Conservation (phyloP, 2,888 invertebrate species). For the Fragum sueziense region DNA sequence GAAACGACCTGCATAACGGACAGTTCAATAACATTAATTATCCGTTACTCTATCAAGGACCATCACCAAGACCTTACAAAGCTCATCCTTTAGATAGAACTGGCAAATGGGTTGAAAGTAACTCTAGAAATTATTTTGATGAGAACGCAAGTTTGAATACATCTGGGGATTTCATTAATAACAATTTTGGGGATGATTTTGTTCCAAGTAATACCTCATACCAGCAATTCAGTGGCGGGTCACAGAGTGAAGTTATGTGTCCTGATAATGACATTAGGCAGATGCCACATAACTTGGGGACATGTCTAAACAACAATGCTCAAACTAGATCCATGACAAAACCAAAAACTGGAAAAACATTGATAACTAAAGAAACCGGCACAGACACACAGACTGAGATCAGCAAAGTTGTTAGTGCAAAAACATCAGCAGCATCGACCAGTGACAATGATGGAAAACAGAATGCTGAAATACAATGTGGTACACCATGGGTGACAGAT, state of each 20-base stretch:
- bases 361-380: not conserved
- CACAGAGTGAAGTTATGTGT: no score
- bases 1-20: not conserved
- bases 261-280: no score
- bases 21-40: not conserved
- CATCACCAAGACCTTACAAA: not conserved
- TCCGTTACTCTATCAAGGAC: not conserved
- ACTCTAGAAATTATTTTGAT: not conserved
- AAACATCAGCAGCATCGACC: not conserved
- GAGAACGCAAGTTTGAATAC: not conserved
- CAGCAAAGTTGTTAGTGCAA: not conserved
- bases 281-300: not conserved
- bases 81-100: not conserved
- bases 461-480: slow-evolving; percentile 57
- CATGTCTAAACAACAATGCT: not conserved
- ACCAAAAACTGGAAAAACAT: not conserved
- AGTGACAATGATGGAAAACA: slow-evolving; percentile 9
- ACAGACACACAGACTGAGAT: not conserved
- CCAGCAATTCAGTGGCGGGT: no score
- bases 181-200: no score
- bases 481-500: slow-evolving; percentile 41
- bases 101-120: not conserved
- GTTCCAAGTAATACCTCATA: no score
- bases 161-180: not conserved
- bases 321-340: not conserved